Percentiles rank a stretch among this genome's conserved stretches.
Evolutionary conservation across 2,113 vertebrate species (phyloP).

Genomic region (Rhabdornis inornatus): DNA sequence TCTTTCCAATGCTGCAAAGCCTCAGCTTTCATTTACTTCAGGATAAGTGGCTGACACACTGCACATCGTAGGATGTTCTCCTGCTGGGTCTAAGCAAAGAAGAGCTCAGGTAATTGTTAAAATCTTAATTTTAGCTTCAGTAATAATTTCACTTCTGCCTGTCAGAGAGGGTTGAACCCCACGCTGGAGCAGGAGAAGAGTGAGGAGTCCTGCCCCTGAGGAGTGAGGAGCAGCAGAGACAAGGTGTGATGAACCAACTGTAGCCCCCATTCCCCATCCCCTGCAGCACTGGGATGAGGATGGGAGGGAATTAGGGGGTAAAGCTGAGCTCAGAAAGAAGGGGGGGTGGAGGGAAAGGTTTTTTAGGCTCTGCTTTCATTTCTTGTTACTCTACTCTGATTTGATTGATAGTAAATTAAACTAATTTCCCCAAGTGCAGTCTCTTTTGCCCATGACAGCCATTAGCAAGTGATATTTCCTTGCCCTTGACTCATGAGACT

Average conservation of each 20-base stretch:
- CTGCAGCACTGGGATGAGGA: background rate
- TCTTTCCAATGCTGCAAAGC: background rate
- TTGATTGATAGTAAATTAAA: background rate
- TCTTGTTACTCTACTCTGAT: background rate
- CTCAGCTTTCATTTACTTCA: conserved; percentile 16
- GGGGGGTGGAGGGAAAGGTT: background rate
- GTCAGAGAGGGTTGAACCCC: background rate
- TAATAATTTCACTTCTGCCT: conserved; percentile 20
- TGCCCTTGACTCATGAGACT: background rate
- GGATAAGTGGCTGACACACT: background rate
- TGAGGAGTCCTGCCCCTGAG: background rate
- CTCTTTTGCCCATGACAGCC: background rate
- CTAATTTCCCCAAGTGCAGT: background rate
- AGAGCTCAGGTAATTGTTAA: conserved; percentile 11
- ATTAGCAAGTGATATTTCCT: background rate
- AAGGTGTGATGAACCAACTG: background rate
- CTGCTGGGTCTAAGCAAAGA: conserved; percentile 36
- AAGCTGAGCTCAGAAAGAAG: background rate
- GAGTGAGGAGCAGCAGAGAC: background rate
- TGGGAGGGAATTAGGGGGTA: background rate
- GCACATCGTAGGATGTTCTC: background rate
- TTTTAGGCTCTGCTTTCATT: background rate
- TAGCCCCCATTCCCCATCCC: background rate
- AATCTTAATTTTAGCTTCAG: conserved; percentile 40
- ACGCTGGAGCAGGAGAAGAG: background rate